Conservation (phyloP, 2,888 invertebrate genomes). For the Melangyna quadrimaculata region DNA sequence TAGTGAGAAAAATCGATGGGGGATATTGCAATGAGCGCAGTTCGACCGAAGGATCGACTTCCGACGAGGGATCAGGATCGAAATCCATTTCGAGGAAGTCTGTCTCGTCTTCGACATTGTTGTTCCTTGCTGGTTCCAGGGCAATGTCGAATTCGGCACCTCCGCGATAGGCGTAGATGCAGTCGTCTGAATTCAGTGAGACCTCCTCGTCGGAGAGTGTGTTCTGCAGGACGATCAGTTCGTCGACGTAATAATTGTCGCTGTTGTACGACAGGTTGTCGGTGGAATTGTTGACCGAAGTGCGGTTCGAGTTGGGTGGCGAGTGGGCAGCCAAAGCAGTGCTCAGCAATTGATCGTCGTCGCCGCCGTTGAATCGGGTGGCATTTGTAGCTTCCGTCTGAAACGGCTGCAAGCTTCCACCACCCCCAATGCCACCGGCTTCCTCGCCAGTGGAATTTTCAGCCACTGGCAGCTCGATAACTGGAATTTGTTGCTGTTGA, state of each 20-base stretch:
- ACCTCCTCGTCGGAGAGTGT: conserved; percentile 77
- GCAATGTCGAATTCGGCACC: conserved; percentile 78
- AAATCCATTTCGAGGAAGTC: conserved; percentile 81
- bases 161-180: conserved; percentile 80
- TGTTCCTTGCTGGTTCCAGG: conserved; percentile 73
- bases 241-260: conserved; percentile 79
- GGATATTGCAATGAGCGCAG: conserved; percentile 46
- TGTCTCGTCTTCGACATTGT: conserved; percentile 79
- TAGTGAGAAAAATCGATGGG: conserved; percentile 73
- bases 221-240: conserved; percentile 77
- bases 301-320: conserved; percentile 76
- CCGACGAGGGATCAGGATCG: conserved; percentile 80
- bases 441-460: conserved; percentile 50
- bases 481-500: conserved; percentile 52
- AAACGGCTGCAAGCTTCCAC: not conserved
- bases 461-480: conserved; percentile 65
- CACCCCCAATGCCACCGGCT: conserved; percentile 12
- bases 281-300: conserved; percentile 80
- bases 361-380: conserved; percentile 41
- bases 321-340: conserved; percentile 52
- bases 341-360: conserved; percentile 56
- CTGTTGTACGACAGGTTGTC: conserved; percentile 80
- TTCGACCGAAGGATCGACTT: conserved; percentile 77
- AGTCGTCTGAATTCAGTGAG: conserved; percentile 80
- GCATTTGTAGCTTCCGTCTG: conserved; percentile 57